A percentile compares a stretch with the other conserved stretches of the same genome.
Evolutionary conservation across 2,888 invertebrate species (phyloP).

Genomic region (Catocala nupta): DNA sequence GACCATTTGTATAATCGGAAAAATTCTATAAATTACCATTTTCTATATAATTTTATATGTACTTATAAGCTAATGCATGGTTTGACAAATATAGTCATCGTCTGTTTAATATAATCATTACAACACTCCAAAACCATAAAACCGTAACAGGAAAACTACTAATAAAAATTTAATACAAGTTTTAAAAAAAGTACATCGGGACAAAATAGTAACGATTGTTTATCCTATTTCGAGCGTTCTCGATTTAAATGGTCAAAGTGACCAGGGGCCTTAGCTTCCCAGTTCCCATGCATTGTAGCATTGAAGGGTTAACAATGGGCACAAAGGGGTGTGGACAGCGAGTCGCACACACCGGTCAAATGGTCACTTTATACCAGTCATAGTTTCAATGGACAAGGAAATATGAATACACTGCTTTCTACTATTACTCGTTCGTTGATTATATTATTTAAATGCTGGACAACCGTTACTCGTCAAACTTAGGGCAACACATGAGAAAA

Average conservation of each 20-base stretch:
- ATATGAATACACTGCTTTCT: conserved; percentile 82
- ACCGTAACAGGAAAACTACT: not conserved
- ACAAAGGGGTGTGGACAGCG: conserved; percentile 86
- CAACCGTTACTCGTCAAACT: conserved; percentile 82
- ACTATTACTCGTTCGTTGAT: conserved; percentile 70
- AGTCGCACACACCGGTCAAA: conserved; percentile 81
- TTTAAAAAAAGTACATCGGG: conserved; percentile 11
- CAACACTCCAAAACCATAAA: not conserved
- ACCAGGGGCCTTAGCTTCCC: conserved; percentile 73
- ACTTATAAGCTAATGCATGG: not conserved
- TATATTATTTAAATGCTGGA: conserved; percentile 83
- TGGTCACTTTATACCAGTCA: conserved; percentile 81
- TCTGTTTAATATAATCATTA: no score
- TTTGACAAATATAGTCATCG: no score
- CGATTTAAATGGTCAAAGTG: conserved; percentile 72
- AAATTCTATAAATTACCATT: no score
- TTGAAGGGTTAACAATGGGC: conserved; percentile 79
- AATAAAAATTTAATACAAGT: not conserved
- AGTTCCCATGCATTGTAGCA: conserved; percentile 81
- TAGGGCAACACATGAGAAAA: conserved; percentile 80
- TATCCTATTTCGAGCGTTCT: conserved; percentile 56
- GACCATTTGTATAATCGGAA: not conserved
- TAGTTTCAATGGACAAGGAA: conserved; percentile 81
- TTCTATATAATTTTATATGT: no score
- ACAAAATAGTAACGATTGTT: conserved; percentile 40